phyloP scores from a whole-genome alignment of 2,113 vertebrate genomes.

The Pelecanoides urinatrix region DNA sequence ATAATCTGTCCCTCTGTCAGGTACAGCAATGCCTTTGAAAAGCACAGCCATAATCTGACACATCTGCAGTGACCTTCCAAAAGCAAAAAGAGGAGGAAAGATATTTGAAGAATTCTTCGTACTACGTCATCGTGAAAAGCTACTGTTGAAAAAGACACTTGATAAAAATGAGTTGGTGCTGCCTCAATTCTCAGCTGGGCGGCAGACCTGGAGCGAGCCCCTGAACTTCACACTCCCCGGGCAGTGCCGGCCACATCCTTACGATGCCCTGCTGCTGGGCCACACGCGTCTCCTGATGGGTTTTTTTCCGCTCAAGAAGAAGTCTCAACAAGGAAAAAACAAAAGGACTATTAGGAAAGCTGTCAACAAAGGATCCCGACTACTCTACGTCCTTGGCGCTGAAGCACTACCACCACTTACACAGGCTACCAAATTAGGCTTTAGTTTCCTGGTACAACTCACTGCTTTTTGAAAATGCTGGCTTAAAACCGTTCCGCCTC shows the following conservation, averaged over 20 bases:
- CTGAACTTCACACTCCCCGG: not conserved
- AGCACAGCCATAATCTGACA: not conserved
- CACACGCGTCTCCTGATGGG: fast-evolving
- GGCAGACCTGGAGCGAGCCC: not conserved
- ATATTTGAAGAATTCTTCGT: not conserved
- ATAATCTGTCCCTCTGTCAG: not conserved
- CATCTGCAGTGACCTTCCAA: not conserved
- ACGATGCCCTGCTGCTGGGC: not conserved
- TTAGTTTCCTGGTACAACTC: not conserved
- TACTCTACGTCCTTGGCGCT: not conserved
- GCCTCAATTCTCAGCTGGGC: not conserved
- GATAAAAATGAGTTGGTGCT: not conserved
- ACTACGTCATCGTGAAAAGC: fast-evolving
- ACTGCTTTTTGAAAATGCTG: not conserved
- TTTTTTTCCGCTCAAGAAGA: not conserved
- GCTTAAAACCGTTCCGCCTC: not conserved
- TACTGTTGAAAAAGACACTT: not conserved
- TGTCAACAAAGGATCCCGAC: not conserved
- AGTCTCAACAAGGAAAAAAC: not conserved
- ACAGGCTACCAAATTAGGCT: not conserved
- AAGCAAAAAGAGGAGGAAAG: not conserved
- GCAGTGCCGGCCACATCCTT: not conserved
- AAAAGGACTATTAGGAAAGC: not conserved
- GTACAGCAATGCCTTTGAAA: not conserved
- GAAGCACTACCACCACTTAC: not conserved